phyloP scores from a whole-genome alignment of 1,140 invertebrate genomes.

The Goniozus legneri region DNA sequence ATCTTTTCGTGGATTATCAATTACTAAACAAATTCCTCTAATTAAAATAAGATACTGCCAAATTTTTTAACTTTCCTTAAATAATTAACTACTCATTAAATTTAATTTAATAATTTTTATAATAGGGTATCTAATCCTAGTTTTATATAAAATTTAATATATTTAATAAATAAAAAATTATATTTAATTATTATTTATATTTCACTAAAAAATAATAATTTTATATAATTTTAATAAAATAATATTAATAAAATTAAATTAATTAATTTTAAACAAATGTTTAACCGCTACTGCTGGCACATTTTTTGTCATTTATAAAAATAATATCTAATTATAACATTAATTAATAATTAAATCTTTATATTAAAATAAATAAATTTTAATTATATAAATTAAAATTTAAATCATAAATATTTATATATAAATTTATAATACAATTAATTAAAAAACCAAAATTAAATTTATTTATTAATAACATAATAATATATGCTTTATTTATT shows the following conservation, averaged over 20 bases:
- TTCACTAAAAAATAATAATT: constrained; percentile 34
- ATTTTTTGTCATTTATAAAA: too few relatives aligned
- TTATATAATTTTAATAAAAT: constrained; percentile 28
- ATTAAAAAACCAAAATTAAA: too few relatives aligned
- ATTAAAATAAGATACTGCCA: constrained; percentile 27
- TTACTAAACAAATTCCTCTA: constrained; percentile 29
- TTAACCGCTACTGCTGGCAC: constrained; percentile 50
- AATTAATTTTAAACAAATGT: constrained; percentile 33
- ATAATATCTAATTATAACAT: too few relatives aligned
- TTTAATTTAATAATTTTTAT: constrained; percentile 48
- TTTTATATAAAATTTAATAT: constrained; percentile 45
- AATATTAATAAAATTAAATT: constrained; percentile 20
- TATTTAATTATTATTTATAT: too few relatives aligned
- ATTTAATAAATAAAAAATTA: constrained; percentile 20
- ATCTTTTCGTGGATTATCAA: constrained; percentile 26
- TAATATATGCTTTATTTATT: too few relatives aligned
- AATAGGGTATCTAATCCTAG: constrained; percentile 68
- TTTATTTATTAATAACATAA: too few relatives aligned
- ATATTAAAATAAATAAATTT: too few relatives aligned
- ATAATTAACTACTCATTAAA: constrained; percentile 50
- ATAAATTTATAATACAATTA: too few relatives aligned
- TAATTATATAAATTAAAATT: too few relatives aligned
- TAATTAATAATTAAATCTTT: too few relatives aligned
- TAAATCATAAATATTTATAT: too few relatives aligned
- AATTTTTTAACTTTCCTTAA: constrained; percentile 30